A percentile compares a stretch with the other conserved stretches of the same genome.
These are phyloP conservation scores for Epistrophe grossulariae DNA, from an alignment of 2,888 invertebrate species.

Conservation along the genomic window DNA sequence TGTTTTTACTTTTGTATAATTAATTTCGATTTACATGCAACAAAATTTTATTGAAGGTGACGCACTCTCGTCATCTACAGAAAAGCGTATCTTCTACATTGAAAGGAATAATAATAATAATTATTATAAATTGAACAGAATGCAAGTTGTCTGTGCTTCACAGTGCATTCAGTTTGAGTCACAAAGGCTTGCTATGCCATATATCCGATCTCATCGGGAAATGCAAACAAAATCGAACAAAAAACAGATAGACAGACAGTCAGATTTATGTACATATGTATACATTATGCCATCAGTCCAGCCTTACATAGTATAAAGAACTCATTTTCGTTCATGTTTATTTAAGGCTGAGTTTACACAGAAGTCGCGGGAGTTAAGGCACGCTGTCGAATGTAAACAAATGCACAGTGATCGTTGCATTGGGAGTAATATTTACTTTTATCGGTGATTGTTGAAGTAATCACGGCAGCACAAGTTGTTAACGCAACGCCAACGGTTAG, in stretches of 20 bases:
- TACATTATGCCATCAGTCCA: not conserved
- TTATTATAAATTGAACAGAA: constrained; percentile 35
- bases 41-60: constrained; percentile 56
- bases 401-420: constrained; percentile 21
- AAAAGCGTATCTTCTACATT: constrained; percentile 36
- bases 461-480: constrained; percentile 19
- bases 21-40: constrained; percentile 61
- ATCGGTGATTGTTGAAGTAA: constrained; percentile 14
- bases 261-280: too few species aligned
- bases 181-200: not conserved
- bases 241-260: constrained; percentile 7
- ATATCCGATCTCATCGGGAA: not conserved
- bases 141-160: constrained; percentile 1
- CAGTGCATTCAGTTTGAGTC: constrained; percentile 5
- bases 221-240: constrained; percentile 3
- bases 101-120: constrained; percentile 60
- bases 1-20: constrained; percentile 24
- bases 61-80: constrained; percentile 38
- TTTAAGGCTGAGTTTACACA: constrained; percentile 52
- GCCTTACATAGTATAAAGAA: constrained; percentile 13
- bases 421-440: constrained; percentile 38
- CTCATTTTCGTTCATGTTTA: constrained; percentile 48
- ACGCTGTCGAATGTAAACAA: constrained; percentile 48
- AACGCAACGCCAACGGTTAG: not conserved
- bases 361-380: constrained; percentile 56